phyloP scores from a whole-genome alignment of 2,888 invertebrate species.

The Eupithecia abbreviata region DNA sequence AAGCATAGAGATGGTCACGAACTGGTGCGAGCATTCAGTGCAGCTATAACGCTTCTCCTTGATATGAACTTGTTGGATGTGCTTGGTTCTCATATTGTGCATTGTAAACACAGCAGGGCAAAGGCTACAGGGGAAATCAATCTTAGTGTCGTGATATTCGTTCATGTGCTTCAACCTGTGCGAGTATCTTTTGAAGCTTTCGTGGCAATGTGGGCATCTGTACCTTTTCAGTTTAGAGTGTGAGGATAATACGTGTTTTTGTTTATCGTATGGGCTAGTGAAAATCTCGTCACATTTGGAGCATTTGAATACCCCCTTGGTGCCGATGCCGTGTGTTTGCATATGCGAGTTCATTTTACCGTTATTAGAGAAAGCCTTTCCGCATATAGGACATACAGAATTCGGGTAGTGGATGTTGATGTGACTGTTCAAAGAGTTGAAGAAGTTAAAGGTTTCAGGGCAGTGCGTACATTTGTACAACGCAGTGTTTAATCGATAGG shows the following conservation, averaged over 20 bases:
- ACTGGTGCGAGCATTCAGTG: conserved; percentile 61
- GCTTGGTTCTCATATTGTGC: conserved; percentile 61
- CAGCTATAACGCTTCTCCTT: conserved; percentile 65
- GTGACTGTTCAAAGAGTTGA: conserved; percentile 69
- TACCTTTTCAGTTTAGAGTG: conserved; percentile 58
- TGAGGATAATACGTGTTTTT: conserved; percentile 57
- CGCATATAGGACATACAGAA: conserved; percentile 72
- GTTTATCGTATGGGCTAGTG: conserved; percentile 53
- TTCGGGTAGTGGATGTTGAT: conserved; percentile 74
- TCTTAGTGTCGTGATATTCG: conserved; percentile 59
- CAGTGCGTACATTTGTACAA: conserved; percentile 66
- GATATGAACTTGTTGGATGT: conserved; percentile 69
- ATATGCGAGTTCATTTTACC: conserved; percentile 34
- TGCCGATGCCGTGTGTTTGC: conserved; percentile 29
- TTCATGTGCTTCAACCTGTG: conserved; percentile 65
- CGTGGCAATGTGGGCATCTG: conserved; percentile 60
- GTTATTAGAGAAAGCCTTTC: conserved; percentile 57
- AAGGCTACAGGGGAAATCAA: conserved; percentile 70
- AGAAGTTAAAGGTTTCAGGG: conserved; percentile 62
- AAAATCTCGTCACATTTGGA: conserved; percentile 66
- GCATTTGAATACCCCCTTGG: conserved; percentile 57
- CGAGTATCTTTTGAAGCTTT: conserved; percentile 66
- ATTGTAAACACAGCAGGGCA: conserved; percentile 69
- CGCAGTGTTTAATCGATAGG: conserved; percentile 58
- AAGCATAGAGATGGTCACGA: conserved; percentile 63